Evolutionary conservation across 35 echinoderm and acorn worm genomes (phyloP).

Genomic region (Lytechinus pictus): DNA sequence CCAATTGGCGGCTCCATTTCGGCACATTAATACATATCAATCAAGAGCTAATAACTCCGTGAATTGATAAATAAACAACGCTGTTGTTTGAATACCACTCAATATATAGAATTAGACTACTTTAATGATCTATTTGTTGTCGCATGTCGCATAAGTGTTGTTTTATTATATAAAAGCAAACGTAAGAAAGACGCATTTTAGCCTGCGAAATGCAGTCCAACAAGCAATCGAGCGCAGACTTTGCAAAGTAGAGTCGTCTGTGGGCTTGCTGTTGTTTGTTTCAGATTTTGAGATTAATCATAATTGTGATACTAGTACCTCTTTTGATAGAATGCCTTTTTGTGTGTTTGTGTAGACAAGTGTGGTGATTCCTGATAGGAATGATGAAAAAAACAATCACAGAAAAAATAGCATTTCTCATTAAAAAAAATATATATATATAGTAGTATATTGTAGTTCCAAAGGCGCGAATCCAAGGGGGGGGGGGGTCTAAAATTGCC

Average conservation of each 20-base stretch:
- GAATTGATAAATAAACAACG: conserved; percentile 13
- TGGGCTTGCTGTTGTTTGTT: neutral
- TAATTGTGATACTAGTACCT: neutral
- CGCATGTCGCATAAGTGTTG: neutral
- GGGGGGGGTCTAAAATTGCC: too few species aligned
- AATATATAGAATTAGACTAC: conserved; percentile 5
- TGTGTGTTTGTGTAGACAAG: too few species aligned
- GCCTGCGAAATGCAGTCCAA: neutral
- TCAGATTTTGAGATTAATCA: neutral
- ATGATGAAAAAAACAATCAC: too few species aligned
- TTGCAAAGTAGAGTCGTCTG: neutral
- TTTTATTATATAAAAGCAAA: neutral
- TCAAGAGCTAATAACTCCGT: conserved; percentile 18
- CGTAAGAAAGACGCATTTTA: neutral
- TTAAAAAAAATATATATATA: too few species aligned
- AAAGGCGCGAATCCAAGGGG: too few species aligned
- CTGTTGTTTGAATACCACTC: neutral
- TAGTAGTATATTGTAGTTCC: too few species aligned
- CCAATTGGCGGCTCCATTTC: neutral
- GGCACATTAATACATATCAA: neutral
- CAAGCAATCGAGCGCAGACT: neutral
- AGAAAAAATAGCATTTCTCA: too few species aligned
- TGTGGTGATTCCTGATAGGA: too few species aligned
- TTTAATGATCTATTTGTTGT: neutral
- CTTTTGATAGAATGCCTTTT: too few species aligned